phyloP scores from a whole-genome alignment of 2,888 invertebrate species.

The Villa cingulata region DNA sequence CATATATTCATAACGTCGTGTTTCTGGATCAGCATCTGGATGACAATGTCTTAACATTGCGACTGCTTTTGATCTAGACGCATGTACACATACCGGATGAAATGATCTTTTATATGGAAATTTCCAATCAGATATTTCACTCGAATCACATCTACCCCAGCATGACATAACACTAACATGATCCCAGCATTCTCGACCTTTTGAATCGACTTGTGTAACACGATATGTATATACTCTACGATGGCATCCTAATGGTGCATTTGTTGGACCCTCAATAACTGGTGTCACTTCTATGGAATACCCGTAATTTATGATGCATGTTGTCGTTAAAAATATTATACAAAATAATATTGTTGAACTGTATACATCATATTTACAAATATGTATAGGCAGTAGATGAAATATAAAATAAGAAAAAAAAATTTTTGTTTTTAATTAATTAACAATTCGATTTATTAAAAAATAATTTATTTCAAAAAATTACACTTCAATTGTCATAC shows the following conservation, averaged over 20 bases:
- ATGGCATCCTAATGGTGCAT: slow-evolving; percentile 50
- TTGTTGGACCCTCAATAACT: slow-evolving; percentile 27
- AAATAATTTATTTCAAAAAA: too few relatives aligned
- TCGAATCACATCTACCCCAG: slow-evolving; percentile 72
- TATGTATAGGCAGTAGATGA: too few relatives aligned
- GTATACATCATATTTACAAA: not conserved
- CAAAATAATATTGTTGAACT: not conserved
- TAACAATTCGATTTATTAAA: too few relatives aligned
- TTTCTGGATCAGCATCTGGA: slow-evolving; percentile 52
- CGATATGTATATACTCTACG: slow-evolving; percentile 50
- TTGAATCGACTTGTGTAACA: slow-evolving; percentile 40
- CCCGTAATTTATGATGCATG: slow-evolving; percentile 1
- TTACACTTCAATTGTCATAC: too few relatives aligned
- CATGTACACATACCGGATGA: slow-evolving; percentile 77
- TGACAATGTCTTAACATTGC: slow-evolving; percentile 61
- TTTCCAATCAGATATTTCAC: slow-evolving; percentile 78
- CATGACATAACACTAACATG: slow-evolving; percentile 60
- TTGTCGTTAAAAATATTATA: not conserved
- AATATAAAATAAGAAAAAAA: too few relatives aligned
- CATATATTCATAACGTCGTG: slow-evolving; percentile 59
- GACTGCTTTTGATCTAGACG: slow-evolving; percentile 48
- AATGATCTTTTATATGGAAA: slow-evolving; percentile 76
- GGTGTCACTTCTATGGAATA: slow-evolving; percentile 24
- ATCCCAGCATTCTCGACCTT: slow-evolving; percentile 61
- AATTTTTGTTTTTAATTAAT: too few relatives aligned